These are phyloP conservation scores for Mormyrus lacerda DNA, from an alignment of 2,113 vertebrate species.

Conservation along the genomic window DNA sequence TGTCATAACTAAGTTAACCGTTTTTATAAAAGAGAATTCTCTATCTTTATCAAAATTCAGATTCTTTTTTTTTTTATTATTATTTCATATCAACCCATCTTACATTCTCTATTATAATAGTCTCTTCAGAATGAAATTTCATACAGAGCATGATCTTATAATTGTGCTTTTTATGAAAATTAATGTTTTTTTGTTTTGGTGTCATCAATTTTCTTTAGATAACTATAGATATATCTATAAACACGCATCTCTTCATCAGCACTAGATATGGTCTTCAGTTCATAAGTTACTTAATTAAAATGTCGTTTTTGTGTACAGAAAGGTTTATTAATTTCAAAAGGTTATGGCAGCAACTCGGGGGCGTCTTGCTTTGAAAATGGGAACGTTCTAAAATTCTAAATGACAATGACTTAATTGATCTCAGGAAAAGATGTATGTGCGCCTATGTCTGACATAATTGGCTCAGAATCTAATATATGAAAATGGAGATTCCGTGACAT, in stretches of 20 bases:
- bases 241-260: neutral
- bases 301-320: neutral
- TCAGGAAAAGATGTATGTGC: neutral
- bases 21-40: neutral
- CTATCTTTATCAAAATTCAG: neutral
- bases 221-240: neutral
- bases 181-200: neutral
- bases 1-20: neutral
- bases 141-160: neutral
- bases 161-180: neutral
- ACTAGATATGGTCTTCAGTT: neutral
- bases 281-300: neutral
- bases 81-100: no score
- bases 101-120: neutral
- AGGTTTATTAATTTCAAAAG: neutral
- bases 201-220: neutral
- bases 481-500: neutral
- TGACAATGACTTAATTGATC: neutral
- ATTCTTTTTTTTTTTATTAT: neutral
- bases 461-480: neutral
- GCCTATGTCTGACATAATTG: neutral
- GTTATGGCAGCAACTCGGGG: neutral
- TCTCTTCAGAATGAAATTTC: neutral
- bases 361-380: neutral
- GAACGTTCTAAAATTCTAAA: neutral